These are phyloP conservation scores for Rhadina sibilatrix DNA, from an alignment of 2,113 vertebrate genomes.

Conservation along the genomic window DNA sequence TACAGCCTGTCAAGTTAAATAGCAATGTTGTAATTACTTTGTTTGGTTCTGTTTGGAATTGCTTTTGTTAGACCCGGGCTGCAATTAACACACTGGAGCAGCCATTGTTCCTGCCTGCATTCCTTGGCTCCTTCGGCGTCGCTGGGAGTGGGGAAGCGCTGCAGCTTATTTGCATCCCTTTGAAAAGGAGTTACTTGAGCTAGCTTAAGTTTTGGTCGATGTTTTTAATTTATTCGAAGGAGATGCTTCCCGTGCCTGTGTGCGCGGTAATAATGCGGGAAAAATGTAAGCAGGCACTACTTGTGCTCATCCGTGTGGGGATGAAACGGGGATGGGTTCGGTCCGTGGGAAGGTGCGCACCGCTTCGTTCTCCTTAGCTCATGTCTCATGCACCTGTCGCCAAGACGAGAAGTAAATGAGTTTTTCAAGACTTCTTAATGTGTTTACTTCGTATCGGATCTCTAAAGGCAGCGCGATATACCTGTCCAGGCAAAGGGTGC, in stretches of 20 bases:
- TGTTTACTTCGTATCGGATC: not conserved
- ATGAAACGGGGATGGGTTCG: not conserved
- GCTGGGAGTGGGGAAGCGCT: not conserved
- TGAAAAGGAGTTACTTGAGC: not conserved
- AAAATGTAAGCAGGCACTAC: not conserved
- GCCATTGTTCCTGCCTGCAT: constrained; percentile 41
- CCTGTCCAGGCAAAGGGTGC: not conserved
- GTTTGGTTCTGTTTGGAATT: constrained; percentile 57
- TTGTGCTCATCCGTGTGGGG: not conserved
- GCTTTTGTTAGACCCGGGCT: constrained; percentile 45
- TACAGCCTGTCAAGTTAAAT: constrained; percentile 34
- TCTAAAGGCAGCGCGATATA: not conserved
- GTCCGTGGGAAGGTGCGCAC: not conserved
- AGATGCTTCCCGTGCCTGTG: not conserved
- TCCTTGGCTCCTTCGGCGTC: not conserved
- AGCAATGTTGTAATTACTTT: constrained; percentile 55
- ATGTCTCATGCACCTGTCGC: not conserved
- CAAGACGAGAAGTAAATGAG: not conserved
- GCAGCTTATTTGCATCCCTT: not conserved
- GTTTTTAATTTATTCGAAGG: not conserved
- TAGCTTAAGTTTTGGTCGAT: not conserved
- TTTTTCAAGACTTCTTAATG: not conserved
- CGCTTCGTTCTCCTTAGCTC: too few species aligned
- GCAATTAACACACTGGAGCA: constrained; percentile 35
- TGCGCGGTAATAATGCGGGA: not conserved